Evolutionary conservation across 2,888 invertebrate genomes (phyloP).

Genomic region (Glyphotaelius pellucidus): DNA sequence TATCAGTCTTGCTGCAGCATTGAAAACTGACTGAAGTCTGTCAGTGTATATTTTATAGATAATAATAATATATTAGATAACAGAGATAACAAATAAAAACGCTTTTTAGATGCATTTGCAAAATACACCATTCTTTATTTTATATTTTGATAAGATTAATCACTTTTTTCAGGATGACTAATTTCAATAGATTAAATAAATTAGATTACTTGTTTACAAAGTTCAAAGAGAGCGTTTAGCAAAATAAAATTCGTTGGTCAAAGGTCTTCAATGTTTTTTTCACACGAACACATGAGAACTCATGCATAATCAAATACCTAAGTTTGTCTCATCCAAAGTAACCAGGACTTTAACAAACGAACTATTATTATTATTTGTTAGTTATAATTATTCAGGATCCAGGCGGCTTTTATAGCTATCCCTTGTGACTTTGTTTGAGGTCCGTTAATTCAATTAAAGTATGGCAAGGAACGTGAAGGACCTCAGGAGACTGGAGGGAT

Average conservation of each 20-base stretch:
- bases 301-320: background rate
- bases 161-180: too few species aligned
- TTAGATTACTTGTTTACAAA: background rate
- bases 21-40: too few species aligned
- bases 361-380: background rate
- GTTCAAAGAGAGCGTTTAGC: background rate
- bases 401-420: background rate
- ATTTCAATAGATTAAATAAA: background rate
- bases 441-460: constrained; percentile 30
- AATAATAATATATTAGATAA: too few species aligned
- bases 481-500: background rate
- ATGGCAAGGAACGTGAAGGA: background rate
- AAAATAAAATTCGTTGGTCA: background rate
- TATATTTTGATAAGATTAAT: too few species aligned
- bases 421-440: constrained; percentile 4
- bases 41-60: too few species aligned
- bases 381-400: background rate
- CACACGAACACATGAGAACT: background rate
- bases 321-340: too few species aligned
- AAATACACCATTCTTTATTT: too few species aligned
- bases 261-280: background rate
- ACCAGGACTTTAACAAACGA: background rate
- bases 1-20: too few species aligned
- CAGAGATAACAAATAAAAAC: too few species aligned
- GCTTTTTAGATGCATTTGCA: too few species aligned